Conservation (phyloP, 2,113 vertebrate genomes). For the Alexandromys fortis region DNA sequence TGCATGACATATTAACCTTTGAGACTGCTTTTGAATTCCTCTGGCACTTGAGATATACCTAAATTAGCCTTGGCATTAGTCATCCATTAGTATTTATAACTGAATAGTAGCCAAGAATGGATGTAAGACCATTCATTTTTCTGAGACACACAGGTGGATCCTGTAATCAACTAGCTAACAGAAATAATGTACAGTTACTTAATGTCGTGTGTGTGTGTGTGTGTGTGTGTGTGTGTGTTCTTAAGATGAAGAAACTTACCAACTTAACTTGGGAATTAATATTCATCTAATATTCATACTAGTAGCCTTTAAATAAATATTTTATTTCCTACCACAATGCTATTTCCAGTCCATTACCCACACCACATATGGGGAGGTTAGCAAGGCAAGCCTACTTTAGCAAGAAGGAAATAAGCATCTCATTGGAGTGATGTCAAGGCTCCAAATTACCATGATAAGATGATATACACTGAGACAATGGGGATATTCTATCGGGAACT, state of each 20-base stretch:
- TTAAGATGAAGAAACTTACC: conserved; percentile 26
- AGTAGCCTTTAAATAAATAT: conserved; percentile 45
- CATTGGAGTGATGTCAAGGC: conserved; percentile 18
- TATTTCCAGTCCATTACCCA: conserved; percentile 18
- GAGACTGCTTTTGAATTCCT: neutral
- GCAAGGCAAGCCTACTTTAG: neutral
- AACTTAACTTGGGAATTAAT: neutral
- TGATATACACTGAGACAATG: too few species aligned
- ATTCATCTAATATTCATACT: neutral
- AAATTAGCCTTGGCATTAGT: neutral
- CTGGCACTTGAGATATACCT: neutral
- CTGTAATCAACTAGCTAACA: neutral
- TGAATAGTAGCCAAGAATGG: neutral
- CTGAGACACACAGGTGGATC: neutral
- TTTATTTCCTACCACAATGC: neutral
- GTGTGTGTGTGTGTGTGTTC: neutral
- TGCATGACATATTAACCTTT: neutral
- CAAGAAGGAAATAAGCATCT: conserved; percentile 40
- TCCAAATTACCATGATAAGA: conserved; percentile 35
- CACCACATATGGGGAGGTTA: neutral
- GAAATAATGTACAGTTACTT: neutral
- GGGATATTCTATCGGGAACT: too few species aligned
- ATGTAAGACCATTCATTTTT: neutral
- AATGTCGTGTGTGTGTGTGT: neutral
- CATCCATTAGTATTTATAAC: neutral